Evolutionary conservation across 2,113 vertebrate genomes (phyloP).

Genomic region (Festucalex cinctus): DNA sequence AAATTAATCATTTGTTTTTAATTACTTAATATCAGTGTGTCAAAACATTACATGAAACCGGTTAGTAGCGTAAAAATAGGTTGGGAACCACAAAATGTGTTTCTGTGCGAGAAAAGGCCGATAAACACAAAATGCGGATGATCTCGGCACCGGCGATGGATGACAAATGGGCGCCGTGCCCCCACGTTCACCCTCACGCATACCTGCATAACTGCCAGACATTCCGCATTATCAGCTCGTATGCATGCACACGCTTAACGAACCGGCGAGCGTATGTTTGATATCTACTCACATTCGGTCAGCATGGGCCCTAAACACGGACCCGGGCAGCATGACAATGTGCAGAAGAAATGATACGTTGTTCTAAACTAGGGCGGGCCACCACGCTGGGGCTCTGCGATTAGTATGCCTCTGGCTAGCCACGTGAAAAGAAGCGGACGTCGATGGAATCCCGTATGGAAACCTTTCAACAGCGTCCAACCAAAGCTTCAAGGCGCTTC

Average conservation of each 20-base stretch:
- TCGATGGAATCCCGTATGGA: constrained; percentile 15
- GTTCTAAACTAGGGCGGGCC: constrained; percentile 1
- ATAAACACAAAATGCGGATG: not conserved
- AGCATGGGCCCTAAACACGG: constrained; percentile 36
- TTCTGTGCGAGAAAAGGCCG: not conserved
- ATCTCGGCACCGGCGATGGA: not conserved
- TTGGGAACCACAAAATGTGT: not conserved
- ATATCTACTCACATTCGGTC: constrained; percentile 4
- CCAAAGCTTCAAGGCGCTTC: not conserved
- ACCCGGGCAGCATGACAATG: constrained; percentile 13
- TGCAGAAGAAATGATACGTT: constrained; percentile 20
- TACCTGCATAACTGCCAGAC: constrained; percentile 17
- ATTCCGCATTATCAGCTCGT: constrained; percentile 43
- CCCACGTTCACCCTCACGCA: constrained; percentile 38
- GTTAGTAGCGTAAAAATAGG: not conserved
- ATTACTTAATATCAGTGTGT: too few species aligned
- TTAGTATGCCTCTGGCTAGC: constrained; percentile 20
- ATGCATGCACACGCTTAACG: constrained; percentile 20
- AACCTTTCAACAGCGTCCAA: constrained; percentile 13
- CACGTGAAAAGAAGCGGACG: constrained; percentile 1
- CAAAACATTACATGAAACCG: not conserved
- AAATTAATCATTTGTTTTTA: too few species aligned
- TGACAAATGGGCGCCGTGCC: constrained; percentile 19
- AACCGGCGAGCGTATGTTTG: constrained; percentile 28
- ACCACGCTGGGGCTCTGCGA: constrained; percentile 13